Evolutionary conservation across 2,797 vertebrate genomes (phyloP), one percentile per base, ranked within the genome.

Genomic region (Carduelis carduelis): DNA sequence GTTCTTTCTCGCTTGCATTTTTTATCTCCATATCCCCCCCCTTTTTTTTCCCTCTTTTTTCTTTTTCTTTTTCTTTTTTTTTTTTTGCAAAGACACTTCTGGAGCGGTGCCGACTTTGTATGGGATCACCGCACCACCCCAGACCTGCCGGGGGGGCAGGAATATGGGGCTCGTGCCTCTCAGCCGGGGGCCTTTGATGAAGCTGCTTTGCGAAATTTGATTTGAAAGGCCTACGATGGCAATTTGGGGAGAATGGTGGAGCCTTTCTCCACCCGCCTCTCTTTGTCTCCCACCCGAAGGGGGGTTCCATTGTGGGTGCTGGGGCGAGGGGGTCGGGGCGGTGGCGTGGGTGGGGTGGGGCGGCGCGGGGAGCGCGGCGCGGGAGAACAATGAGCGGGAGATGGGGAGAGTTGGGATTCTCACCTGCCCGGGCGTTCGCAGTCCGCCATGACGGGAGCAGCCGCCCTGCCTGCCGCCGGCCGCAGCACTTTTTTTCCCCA

Each of bases 391-490:
- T 98, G 87, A 98, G 97, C 81, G 90, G 97, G 69, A 96, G 86
- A 93, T 69, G 89, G 95, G 97, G 93, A 96, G 94, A 90, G 92
- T 90, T 78, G 86, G 82, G 94, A 98, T 98, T 98, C 99, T 99
- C 98, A 99, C 99, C 99, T 99, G 99, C 98, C 98, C 96, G 96
- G 98, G 96, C 96, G 94, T 97, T 98, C 97, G 97, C 97, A 78
- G 98, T 98, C 98, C 98, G 98, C 99, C 99, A 99, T 99, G 98
- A 98, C 98, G 98, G 98, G 98, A 98, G 97, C 97, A 98, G 97
- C 98, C 98, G 98, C 97, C 97, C 96, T 97, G 96, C 91, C 95
- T 97, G 97, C 98, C 87, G 98, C 98, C 81, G 98, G 96, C 97
- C 95, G 97, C 96, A 98, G 97, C 97, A 98, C 98, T 98, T 98